A percentile compares a stretch with the other conserved stretches of the same genome.
These are phyloP conservation scores for Chionoecetes opilio DNA, from an alignment of 1,140 invertebrate species.

Conservation along the genomic window DNA sequence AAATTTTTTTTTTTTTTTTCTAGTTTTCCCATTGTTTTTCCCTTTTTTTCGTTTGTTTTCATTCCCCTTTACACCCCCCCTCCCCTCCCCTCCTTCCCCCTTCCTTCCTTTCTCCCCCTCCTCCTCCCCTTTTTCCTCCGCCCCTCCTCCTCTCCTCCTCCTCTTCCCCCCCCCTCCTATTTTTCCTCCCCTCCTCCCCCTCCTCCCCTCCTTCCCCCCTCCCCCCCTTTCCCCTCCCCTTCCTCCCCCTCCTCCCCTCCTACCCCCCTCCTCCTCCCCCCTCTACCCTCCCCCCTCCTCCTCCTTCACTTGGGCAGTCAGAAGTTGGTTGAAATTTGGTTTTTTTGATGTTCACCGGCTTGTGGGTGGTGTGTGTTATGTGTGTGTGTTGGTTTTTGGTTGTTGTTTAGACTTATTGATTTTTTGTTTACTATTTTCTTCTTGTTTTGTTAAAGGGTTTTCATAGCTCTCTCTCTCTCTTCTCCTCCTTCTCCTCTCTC, in stretches of 20 bases:
- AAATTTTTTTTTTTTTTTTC: no score
- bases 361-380: neutral
- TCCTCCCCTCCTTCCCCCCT: neutral
- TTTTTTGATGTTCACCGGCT: conserved; percentile 7
- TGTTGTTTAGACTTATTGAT: neutral
- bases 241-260: neutral
- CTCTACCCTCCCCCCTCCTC: neutral
- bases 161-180: neutral
- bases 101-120: neutral
- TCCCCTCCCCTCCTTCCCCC: neutral
- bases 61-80: neutral
- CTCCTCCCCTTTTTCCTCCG: neutral
- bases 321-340: conserved; percentile 1
- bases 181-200: neutral
- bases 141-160: neutral
- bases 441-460: neutral
- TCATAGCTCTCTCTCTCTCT: neutral
- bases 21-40: no score
- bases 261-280: neutral
- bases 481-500: no score
- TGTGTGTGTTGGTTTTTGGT: neutral
- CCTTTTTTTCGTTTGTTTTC: no score
- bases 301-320: neutral
- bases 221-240: neutral
- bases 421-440: neutral